phyloP scores from a whole-genome alignment of 1,140 invertebrate genomes.

The Nasonia giraulti region DNA sequence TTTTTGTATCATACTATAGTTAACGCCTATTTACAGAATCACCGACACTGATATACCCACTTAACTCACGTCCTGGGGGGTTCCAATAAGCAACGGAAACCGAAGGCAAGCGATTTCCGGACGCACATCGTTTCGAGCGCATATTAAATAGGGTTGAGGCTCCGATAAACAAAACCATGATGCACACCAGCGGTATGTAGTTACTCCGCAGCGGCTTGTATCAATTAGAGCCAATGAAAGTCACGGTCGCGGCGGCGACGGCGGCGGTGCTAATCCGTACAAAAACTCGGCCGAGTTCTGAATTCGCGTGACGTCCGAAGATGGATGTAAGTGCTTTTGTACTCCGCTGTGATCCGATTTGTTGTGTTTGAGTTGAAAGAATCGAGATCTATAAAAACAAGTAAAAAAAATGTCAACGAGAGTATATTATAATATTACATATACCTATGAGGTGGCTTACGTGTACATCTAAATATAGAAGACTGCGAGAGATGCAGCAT shows the following conservation, averaged over 20 bases:
- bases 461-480: conserved; percentile 63
- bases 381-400: too few species aligned
- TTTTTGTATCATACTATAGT: too few species aligned
- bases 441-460: too few species aligned
- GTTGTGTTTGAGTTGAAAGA: too few species aligned
- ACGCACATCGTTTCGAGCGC: neutral
- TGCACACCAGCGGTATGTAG: neutral
- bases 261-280: conserved; percentile 32
- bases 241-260: conserved; percentile 49
- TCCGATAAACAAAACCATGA: neutral
- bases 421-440: too few species aligned
- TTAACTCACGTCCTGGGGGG: neutral
- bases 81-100: neutral
- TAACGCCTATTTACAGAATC: too few species aligned
- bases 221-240: conserved; percentile 50
- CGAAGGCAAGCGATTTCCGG: neutral
- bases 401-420: too few species aligned
- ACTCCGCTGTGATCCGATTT: too few species aligned
- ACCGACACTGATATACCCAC: too few species aligned
- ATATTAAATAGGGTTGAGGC: neutral
- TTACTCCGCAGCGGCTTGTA: neutral
- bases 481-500: conserved; percentile 54
- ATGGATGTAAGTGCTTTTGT: too few species aligned
- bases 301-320: too few species aligned
- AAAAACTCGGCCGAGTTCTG: too few species aligned